These are phyloP conservation scores for Periparus ater DNA, from an alignment of 2,797 vertebrate genomes.

Conservation along the genomic window DNA sequence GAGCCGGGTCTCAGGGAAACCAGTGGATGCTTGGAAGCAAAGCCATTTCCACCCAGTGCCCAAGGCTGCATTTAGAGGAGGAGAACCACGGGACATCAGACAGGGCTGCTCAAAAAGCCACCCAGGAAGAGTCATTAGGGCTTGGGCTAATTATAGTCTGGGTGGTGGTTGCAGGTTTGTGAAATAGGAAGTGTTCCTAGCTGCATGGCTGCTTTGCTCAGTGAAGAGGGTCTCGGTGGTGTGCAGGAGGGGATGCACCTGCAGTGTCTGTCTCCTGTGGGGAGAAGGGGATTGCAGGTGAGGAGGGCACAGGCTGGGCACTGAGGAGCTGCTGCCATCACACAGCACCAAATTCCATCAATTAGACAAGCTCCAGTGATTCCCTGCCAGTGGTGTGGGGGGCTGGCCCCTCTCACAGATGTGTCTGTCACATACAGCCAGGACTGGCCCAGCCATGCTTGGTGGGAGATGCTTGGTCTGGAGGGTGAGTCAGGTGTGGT, in stretches of 20 bases:
- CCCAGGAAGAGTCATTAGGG: neutral
- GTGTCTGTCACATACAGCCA: neutral
- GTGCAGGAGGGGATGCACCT: neutral
- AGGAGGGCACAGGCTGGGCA: neutral
- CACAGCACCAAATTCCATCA: neutral
- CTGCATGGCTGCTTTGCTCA: neutral
- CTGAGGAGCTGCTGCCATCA: neutral
- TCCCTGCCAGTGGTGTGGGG: fast-evolving
- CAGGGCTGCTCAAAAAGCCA: neutral
- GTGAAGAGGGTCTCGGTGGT: neutral
- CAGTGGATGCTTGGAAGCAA: neutral
- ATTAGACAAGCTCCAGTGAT: neutral
- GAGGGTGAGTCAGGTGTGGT: fast-evolving
- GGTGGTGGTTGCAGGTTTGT: neutral
- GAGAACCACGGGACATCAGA: neutral
- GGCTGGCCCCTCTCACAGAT: neutral
- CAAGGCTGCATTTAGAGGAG: neutral
- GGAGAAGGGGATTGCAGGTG: neutral
- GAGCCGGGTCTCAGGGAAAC: neutral
- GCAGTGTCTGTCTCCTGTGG: neutral
- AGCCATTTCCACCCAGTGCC: neutral
- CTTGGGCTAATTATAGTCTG: neutral
- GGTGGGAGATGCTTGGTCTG: neutral
- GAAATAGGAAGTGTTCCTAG: neutral
- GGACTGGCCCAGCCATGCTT: neutral